A percentile compares a stretch with the other conserved stretches of the same genome.
Evolutionary conservation across 2,113 vertebrate genomes (phyloP).

Genomic region (Orientallactaga bullata): DNA sequence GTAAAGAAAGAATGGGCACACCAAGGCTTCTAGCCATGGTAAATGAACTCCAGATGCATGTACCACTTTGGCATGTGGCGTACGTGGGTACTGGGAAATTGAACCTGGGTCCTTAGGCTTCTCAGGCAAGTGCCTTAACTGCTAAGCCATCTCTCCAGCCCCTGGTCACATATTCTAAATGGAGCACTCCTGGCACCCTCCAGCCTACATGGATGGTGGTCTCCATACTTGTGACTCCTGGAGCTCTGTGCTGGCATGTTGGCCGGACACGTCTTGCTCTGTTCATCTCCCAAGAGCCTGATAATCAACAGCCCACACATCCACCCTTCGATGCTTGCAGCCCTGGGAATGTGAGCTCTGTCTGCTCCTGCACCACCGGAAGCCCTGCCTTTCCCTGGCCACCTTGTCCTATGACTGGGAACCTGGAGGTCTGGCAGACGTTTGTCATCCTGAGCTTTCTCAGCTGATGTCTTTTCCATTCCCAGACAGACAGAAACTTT

Average conservation of each 20-base stretch:
- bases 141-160: too few relatives aligned
- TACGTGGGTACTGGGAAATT: too few relatives aligned
- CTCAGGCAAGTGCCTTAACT: too few relatives aligned
- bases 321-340: rapidly evolving
- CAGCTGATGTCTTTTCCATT: conserved; percentile 55
- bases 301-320: rapidly evolving
- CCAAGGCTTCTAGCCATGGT: too few relatives aligned
- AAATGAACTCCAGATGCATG: too few relatives aligned
- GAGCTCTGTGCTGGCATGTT: background rate
- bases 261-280: background rate
- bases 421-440: background rate
- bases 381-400: background rate
- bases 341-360: background rate
- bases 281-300: background rate
- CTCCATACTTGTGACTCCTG: background rate
- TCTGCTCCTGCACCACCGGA: rapidly evolving
- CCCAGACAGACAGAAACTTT: conserved; percentile 45
- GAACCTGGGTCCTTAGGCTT: too few relatives aligned
- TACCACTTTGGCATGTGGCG: too few relatives aligned
- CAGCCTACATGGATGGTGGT: background rate
- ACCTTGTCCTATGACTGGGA: background rate
- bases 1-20: too few relatives aligned
- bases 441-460: background rate
- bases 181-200: background rate
- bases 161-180: too few relatives aligned